Conservation (phyloP, 1,140 invertebrate genomes). For the Tetranychus urticae region DNA sequence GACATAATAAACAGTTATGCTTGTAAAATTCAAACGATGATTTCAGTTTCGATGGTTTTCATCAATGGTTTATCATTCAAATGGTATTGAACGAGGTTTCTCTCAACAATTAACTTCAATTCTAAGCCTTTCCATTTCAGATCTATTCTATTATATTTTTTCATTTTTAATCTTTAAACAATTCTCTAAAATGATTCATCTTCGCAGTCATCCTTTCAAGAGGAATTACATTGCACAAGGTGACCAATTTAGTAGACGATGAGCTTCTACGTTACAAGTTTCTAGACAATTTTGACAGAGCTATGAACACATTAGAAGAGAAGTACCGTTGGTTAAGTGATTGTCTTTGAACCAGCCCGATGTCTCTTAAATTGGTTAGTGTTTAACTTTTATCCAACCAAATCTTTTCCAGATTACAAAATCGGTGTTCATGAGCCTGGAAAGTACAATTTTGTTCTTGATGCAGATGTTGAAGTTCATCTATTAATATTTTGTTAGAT, state of each 20-base stretch:
- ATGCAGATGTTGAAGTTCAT: conserved; percentile 38
- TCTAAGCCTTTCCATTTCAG: neutral
- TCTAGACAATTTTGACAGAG: conserved; percentile 66
- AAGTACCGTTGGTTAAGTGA: conserved; percentile 60
- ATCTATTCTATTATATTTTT: too few species aligned
- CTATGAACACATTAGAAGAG: conserved; percentile 67
- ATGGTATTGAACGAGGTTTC: conserved; percentile 51
- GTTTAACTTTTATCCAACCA: conserved; percentile 82
- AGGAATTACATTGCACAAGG: conserved; percentile 80
- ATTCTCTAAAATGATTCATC: neutral
- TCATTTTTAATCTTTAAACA: neutral
- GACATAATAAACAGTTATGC: conserved; percentile 98
- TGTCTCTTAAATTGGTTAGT: conserved; percentile 46
- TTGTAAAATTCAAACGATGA: conserved; percentile 92
- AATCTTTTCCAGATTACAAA: conserved; percentile 82
- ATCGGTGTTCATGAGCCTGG: conserved; percentile 53
- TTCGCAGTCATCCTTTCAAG: conserved; percentile 12
- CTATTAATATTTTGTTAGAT: too few species aligned
- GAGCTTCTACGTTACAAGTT: conserved; percentile 70
- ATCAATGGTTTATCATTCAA: conserved; percentile 94
- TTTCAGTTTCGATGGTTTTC: conserved; percentile 94
- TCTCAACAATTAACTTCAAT: conserved; percentile 19
- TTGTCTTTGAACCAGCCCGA: conserved; percentile 74
- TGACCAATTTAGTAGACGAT: conserved; percentile 89
- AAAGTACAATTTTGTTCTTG: conserved; percentile 53